Evolutionary conservation across 1,140 invertebrate genomes (phyloP), one percentile per base, ranked within the genome.

Genomic region (Drosophila aff.): DNA sequence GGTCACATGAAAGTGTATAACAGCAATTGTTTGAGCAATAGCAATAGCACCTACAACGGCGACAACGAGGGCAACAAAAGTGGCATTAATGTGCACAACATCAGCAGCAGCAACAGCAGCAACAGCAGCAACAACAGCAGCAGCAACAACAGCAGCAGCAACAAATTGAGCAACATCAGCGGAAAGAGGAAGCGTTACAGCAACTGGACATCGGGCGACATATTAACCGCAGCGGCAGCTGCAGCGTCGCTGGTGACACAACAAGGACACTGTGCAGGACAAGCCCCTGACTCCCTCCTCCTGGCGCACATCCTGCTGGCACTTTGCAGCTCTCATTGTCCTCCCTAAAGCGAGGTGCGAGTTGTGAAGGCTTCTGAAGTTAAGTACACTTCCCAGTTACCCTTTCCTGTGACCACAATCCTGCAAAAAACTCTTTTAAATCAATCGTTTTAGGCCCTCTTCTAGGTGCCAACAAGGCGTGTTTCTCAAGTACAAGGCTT

Each of bases 211-310:
- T 89, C 53, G 71, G 67, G 64, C 68, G 69, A 79, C 82, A 83
- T 86, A 87, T 86, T 86, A 89, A 86, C 85, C 85, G 67, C 85
- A 87, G 76, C 79, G 33, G 33, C 52, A 23, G 52, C 52, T 60
- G 68, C 79, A 82, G 65, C 50, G 75, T 63, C 74, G 69, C 74
- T 67, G 75, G 72, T 73, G 71, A 73, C 71, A 73, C 71, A 60
- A 49, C 64, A 83, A 53, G 76, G 60, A 58, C 47, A 55, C 16
- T 23, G 44, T 33, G 18, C 41, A 43, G 52, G 36, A 46, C 36
- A 23, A 40, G 52, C 15, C 52, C 16, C n/a, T 36, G 31, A 16
- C 40, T 23, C n/a, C 64, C 64, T 44, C 13, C 10, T 36, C 13
- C 10, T 36, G 16, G 40, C 40, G n/a, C 55, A 61, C 38, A 49